A percentile compares a stretch with the other conserved stretches of the same genome.
Evolutionary conservation across 2,113 vertebrate genomes (phyloP).

Genomic region (Mungos mungo): DNA sequence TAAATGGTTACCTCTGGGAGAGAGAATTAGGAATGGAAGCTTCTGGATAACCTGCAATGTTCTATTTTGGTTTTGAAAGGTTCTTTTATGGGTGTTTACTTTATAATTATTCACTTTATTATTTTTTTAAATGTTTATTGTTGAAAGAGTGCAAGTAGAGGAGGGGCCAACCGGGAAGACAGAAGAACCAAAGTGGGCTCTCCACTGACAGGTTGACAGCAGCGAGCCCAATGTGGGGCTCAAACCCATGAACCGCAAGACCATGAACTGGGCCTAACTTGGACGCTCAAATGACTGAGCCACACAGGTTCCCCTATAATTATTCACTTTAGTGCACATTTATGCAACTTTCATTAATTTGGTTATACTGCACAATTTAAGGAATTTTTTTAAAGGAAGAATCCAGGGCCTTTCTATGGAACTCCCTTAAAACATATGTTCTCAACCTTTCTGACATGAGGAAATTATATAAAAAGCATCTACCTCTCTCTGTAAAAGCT

Average conservation of each 20-base stretch:
- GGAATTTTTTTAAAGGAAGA: background rate
- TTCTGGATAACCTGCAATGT: background rate
- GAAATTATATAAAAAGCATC: background rate
- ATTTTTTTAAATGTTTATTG: too few relatives aligned
- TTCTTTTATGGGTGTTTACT: background rate
- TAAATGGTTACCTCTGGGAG: background rate
- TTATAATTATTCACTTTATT: background rate
- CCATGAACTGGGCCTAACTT: too few relatives aligned
- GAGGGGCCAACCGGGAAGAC: too few relatives aligned
- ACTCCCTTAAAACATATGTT: background rate
- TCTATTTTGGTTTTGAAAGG: background rate
- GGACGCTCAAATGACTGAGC: too few relatives aligned
- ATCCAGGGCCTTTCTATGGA: background rate
- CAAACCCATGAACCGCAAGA: too few relatives aligned
- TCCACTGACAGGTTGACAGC: too few relatives aligned
- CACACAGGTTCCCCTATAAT: background rate
- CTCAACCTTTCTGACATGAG: background rate
- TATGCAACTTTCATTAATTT: background rate
- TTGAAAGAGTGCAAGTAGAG: too few relatives aligned
- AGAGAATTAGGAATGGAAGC: background rate
- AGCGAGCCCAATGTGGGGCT: too few relatives aligned
- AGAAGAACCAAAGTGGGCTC: too few relatives aligned
- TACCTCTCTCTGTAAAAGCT: background rate
- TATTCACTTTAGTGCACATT: background rate
- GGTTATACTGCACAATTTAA: background rate